These are phyloP conservation scores for Toxotes chatareus DNA, from an alignment of 2,113 vertebrate genomes.

Conservation along the genomic window DNA sequence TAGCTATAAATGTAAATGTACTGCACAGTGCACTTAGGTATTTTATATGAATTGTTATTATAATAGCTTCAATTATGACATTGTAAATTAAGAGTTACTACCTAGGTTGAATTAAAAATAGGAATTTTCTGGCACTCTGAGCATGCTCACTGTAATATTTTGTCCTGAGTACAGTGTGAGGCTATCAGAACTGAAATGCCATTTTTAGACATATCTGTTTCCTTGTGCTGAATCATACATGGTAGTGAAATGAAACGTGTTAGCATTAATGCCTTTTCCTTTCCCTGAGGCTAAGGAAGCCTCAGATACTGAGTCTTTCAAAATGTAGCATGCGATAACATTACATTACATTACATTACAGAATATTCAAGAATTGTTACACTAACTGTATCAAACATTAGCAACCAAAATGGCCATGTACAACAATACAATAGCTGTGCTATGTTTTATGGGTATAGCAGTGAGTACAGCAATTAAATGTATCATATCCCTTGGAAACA, in stretches of 20 bases:
- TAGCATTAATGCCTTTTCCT: conserved; percentile 8
- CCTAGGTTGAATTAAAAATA: neutral
- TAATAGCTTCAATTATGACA: neutral
- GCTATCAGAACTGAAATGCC: conserved; percentile 14
- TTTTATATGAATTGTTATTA: neutral
- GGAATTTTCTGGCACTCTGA: neutral
- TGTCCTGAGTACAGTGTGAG: neutral
- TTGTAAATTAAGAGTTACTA: neutral
- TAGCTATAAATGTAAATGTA: neutral
- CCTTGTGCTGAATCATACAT: conserved; percentile 15
- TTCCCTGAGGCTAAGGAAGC: neutral
- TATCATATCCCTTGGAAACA: conserved; percentile 1
- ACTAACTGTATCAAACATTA: neutral
- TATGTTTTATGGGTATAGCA: neutral
- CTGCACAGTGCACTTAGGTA: neutral
- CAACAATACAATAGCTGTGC: neutral
- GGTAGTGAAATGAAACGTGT: conserved; percentile 26
- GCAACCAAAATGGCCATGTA: neutral
- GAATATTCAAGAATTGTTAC: neutral
- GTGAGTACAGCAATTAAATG: conserved; percentile 2
- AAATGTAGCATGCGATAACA: neutral
- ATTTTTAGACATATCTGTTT: conserved; percentile 19
- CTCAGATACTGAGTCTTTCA: neutral
- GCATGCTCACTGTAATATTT: conserved; percentile 1
- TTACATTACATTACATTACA: neutral